Base-by-base conservation (phyloP, 2,797 vertebrate genomes). In the Luscinia megarhynchos region DNA sequence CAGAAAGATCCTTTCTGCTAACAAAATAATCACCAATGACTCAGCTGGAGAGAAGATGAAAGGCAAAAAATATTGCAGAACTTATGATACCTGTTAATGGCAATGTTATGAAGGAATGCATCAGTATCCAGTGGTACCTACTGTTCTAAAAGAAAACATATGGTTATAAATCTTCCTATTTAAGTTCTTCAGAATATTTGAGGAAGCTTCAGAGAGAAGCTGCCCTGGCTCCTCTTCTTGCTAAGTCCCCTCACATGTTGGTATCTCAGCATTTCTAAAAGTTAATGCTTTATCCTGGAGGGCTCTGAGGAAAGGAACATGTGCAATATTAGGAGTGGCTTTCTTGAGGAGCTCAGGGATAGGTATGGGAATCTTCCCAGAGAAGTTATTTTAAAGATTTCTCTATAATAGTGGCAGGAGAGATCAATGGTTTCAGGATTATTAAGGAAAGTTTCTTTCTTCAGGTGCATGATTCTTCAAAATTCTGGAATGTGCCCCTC, bases 301-400 rank as follows among this genome's bases (percentile, higher is more conserved):
- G 23, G 24, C 11, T 40, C 82, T 50, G 29, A 7, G 36, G 45
- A 53, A 40, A 76, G 62, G 53, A 89, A 80, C 8, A 43, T 58
- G 29, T 15, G 12, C 0, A 0, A n/a, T 51, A 3, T 24, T 50
- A 51, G 41, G 36, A 69, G 32, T 18, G 10, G n/a, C 26, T 40
- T 94, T 81, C 50, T 48, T 53, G 29, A 66, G 34, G 40, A 93
- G n/a, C 23, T 79, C 36, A 70, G 53, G 63, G 32, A 64, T 15
- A 85, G 43, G 16, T 32, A 43, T 4, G 22, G 57, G 51, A 85
- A 69, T 57, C 40, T 86, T 84, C 45, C 29, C 0, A 61, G 11
- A n/a, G 34, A 27, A 61, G 43, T 87, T 59, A 59, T 66, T 70
- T 73, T 10, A 30, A 76, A 79, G 9, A 36, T 74, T 91, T 90